Evolutionary conservation across 2,113 vertebrate genomes (phyloP).

Genomic region (Pomatostomus ruficeps): DNA sequence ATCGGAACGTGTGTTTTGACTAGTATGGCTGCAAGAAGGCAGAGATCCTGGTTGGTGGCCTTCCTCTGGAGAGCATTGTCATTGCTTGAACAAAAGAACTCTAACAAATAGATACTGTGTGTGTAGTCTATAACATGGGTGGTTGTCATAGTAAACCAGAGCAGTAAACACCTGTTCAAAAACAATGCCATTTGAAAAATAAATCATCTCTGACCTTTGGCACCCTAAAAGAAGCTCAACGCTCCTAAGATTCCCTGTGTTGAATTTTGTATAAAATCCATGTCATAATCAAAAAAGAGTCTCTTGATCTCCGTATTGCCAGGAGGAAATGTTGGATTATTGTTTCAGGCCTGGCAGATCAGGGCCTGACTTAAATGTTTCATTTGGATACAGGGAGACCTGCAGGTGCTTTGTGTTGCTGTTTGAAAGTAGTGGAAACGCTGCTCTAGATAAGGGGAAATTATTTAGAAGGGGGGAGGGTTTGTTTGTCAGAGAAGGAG

Average conservation of each 20-base stretch:
- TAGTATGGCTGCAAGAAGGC: neutral
- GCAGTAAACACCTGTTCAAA: conserved; percentile 6
- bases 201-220: neutral
- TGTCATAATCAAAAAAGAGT: neutral
- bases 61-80: neutral
- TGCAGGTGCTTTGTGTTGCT: neutral
- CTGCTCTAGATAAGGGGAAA: neutral
- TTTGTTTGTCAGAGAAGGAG: neutral
- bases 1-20: neutral
- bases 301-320: neutral
- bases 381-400: neutral
- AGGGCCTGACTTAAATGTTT: neutral
- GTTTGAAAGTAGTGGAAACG: neutral
- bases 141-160: conserved; percentile 35
- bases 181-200: neutral
- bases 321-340: neutral
- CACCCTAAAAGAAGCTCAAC: neutral
- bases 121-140: neutral
- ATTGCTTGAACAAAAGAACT: conserved; percentile 11
- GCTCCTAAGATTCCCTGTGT: neutral
- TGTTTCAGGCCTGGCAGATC: neutral
- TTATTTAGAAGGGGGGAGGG: neutral
- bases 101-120: neutral
- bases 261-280: neutral
- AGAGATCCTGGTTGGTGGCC: neutral